These are phyloP conservation scores for Ambastaia sidthimunki DNA, from an alignment of 2,797 vertebrate genomes.

Conservation along the genomic window DNA sequence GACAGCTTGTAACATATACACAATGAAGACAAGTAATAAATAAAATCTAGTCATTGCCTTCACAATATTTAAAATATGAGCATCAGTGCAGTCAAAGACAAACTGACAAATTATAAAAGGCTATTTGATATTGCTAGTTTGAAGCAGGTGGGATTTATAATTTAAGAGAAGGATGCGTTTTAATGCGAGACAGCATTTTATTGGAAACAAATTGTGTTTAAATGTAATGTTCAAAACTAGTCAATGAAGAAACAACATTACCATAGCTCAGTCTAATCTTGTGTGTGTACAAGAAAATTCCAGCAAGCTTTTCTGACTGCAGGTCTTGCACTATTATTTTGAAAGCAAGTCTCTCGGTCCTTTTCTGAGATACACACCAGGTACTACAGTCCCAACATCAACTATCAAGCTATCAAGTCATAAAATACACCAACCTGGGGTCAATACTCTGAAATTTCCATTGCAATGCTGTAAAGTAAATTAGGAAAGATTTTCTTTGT, in stretches of 20 bases:
- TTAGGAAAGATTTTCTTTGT: conserved; percentile 23
- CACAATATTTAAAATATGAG: neutral
- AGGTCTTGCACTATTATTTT: neutral
- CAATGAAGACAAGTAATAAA: neutral
- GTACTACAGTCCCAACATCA: neutral
- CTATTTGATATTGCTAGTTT: too few relatives aligned
- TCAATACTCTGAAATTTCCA: neutral
- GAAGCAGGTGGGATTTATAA: too few relatives aligned
- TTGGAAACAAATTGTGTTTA: neutral
- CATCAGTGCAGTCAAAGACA: too few relatives aligned
- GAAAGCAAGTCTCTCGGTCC: neutral
- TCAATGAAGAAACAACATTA: neutral
- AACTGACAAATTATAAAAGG: too few relatives aligned
- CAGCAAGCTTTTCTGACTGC: neutral
- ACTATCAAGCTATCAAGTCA: neutral
- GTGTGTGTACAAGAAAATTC: neutral
- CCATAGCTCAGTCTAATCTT: neutral
- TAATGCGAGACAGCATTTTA: neutral
- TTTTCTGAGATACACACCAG: neutral
- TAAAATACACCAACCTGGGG: neutral
- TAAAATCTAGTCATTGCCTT: neutral
- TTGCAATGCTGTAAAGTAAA: neutral
- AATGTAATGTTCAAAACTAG: neutral
- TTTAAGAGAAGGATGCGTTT: too few relatives aligned
- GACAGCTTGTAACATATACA: neutral